Percentiles rank a stretch among this genome's conserved stretches.
These are phyloP conservation scores for Antigone vipio DNA, from an alignment of 2,113 vertebrate genomes.

Conservation along the genomic window DNA sequence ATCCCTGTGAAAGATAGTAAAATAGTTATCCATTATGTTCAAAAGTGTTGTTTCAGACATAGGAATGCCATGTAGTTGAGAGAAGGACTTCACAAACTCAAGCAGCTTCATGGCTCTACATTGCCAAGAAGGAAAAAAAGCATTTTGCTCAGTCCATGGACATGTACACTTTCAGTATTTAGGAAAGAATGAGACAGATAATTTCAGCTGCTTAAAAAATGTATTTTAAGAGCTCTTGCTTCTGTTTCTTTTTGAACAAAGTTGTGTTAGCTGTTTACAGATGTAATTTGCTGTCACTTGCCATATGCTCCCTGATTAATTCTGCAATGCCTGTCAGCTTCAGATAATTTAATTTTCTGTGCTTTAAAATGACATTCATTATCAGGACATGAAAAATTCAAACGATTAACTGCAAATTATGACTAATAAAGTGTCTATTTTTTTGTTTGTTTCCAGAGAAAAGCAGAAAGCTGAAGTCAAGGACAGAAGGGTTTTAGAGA, in stretches of 20 bases:
- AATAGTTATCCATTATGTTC: neutral
- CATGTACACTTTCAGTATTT: neutral
- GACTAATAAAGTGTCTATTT: conserved; percentile 63
- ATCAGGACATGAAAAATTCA: conserved; percentile 68
- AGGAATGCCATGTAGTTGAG: neutral
- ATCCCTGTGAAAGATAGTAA: neutral
- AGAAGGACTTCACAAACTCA: neutral
- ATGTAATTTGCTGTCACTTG: conserved; percentile 75
- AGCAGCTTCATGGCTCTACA: neutral
- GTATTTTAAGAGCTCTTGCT: neutral
- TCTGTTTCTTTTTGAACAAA: conserved; percentile 60
- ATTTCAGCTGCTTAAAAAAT: neutral
- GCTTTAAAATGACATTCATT: conserved; percentile 72
- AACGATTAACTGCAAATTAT: conserved; percentile 67
- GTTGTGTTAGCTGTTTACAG: conserved; percentile 61
- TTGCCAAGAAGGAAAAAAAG: neutral
- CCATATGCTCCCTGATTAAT: conserved; percentile 78
- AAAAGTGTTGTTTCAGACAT: neutral
- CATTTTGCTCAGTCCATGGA: neutral
- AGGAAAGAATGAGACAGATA: neutral
- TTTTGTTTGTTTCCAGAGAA: conserved; percentile 80
- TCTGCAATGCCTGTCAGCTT: conserved; percentile 63
- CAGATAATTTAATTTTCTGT: conserved; percentile 73
- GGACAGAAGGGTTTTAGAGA: conserved; percentile 89
- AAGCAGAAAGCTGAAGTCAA: conserved; percentile 91